These are phyloP conservation scores for Argyrosomus japonicus DNA, from an alignment of 2,113 vertebrate species.

Conservation along the genomic window DNA sequence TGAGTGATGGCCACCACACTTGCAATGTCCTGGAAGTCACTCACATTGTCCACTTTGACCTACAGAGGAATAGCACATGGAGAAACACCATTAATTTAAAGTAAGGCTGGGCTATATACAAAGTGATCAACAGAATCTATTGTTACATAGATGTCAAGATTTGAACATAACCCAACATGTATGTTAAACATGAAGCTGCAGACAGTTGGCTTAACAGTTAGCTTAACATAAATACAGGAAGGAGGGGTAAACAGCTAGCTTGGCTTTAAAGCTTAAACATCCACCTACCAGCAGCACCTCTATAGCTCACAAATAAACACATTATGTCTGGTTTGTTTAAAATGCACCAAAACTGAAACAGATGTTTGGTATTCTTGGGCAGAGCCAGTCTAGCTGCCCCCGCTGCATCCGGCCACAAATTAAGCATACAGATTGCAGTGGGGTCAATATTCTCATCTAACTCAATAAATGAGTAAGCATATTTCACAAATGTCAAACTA, in stretches of 20 bases:
- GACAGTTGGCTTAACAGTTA: too few relatives aligned
- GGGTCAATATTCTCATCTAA: neutral
- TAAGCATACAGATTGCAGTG: neutral
- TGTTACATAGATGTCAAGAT: too few relatives aligned
- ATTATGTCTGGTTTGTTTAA: neutral
- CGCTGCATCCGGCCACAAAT: neutral
- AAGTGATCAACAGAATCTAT: too few relatives aligned
- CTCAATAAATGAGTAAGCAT: too few relatives aligned
- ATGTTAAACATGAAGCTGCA: too few relatives aligned
- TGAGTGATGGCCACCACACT: constrained; percentile 99
- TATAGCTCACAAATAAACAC: neutral
- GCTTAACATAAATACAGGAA: too few relatives aligned
- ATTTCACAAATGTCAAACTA: neutral
- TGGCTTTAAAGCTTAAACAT: neutral
- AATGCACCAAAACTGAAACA: neutral
- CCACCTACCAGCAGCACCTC: neutral
- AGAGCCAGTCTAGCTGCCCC: neutral
- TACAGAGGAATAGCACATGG: constrained; percentile 67
- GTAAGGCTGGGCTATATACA: neutral
- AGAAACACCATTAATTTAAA: neutral
- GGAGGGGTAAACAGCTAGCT: too few relatives aligned
- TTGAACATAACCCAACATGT: too few relatives aligned
- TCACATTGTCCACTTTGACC: constrained; percentile 99
- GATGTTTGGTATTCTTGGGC: neutral
- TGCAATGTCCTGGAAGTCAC: constrained; percentile 99